Conservation (phyloP, 2,888 invertebrate species). For the Lordiphosa andalusiaca region DNA sequence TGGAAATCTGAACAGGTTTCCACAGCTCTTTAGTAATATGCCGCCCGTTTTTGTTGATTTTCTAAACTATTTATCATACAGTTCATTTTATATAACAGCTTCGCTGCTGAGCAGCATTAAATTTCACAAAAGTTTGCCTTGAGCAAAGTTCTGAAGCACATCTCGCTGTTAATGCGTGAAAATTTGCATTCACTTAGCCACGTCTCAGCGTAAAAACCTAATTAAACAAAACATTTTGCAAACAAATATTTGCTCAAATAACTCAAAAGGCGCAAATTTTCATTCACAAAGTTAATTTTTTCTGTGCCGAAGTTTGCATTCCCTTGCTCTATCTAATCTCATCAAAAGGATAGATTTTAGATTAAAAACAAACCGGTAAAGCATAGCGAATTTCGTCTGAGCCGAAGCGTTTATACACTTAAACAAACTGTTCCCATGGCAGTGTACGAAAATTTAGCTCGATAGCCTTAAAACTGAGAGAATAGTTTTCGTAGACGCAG, state of each 20-base stretch:
- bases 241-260: slow-evolving; percentile 53
- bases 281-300: slow-evolving; percentile 45
- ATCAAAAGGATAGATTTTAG: too few relatives aligned
- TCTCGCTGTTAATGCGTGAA: slow-evolving; percentile 44
- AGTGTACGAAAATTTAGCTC: too few relatives aligned
- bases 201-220: slow-evolving; percentile 14
- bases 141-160: slow-evolving; percentile 39
- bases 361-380: too few relatives aligned
- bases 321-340: too few relatives aligned
- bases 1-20: slow-evolving; percentile 58
- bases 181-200: background rate
- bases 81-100: slow-evolving; percentile 39
- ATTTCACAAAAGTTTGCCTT: too few relatives aligned
- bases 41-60: slow-evolving; percentile 38
- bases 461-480: too few relatives aligned
- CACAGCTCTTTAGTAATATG: slow-evolving; percentile 36
- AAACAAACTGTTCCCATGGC: too few relatives aligned
- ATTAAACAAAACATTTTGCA: slow-evolving; percentile 45
- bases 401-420: too few relatives aligned
- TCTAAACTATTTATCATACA: slow-evolving; percentile 53
- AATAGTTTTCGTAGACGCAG: too few relatives aligned
- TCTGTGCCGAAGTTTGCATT: too few relatives aligned
- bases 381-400: too few relatives aligned
- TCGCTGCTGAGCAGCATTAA: too few relatives aligned
- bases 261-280: slow-evolving; percentile 28